These are phyloP conservation scores for Phrynocephalus vlangalii DNA, from an alignment of 2,797 vertebrate species.

Conservation along the genomic window DNA sequence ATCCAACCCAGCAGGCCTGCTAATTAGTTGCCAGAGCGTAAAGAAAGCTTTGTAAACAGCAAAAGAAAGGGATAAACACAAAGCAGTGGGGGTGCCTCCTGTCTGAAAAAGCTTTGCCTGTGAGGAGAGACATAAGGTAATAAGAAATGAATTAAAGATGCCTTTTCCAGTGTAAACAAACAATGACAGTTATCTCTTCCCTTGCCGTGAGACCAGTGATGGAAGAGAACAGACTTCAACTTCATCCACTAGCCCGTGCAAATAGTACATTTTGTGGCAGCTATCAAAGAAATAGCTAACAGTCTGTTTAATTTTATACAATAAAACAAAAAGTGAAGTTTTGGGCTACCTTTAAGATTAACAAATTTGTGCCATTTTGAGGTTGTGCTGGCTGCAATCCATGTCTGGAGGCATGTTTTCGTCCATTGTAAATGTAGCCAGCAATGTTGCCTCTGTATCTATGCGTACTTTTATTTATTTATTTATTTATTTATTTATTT, in stretches of 20 bases:
- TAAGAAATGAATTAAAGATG: not conserved
- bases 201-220: conserved; percentile 1
- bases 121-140: not conserved
- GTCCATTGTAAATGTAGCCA: not conserved
- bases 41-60: not conserved
- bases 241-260: not conserved
- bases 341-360: too few species aligned
- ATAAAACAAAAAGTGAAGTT: too few species aligned
- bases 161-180: not conserved
- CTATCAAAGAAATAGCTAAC: too few species aligned
- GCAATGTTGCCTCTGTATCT: not conserved
- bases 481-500: too few species aligned
- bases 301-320: too few species aligned
- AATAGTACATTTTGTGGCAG: not conserved
- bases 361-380: too few species aligned
- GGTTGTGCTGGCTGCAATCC: not conserved
- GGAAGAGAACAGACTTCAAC: not conserved
- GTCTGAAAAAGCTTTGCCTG: not conserved
- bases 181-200: not conserved
- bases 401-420: not conserved
- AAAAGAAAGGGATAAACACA: not conserved
- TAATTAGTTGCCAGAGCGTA: conserved; percentile 18
- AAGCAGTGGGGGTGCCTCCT: not conserved
- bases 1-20: conserved; percentile 1
- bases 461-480: too few species aligned